These are phyloP conservation scores for Malurus leucopterus DNA, from an alignment of 2,797 vertebrate genomes.

Conservation along the genomic window DNA sequence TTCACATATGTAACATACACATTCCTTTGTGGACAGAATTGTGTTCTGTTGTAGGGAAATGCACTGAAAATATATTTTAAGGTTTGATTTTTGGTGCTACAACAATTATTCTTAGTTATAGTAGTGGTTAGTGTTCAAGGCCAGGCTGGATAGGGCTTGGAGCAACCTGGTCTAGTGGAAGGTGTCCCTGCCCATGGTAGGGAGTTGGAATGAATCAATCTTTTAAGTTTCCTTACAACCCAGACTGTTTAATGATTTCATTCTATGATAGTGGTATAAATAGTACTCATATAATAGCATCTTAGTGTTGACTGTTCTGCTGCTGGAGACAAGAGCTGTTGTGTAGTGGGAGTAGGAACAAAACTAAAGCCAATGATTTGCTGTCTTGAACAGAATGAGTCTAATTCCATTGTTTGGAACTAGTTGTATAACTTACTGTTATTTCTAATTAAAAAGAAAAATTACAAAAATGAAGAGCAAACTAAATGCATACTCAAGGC, in stretches of 20 bases:
- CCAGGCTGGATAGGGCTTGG: neutral
- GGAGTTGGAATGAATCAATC: neutral
- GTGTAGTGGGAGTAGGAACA: neutral
- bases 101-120: neutral
- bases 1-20: rapidly evolving
- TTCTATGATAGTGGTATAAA: neutral
- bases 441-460: neutral
- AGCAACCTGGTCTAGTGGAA: neutral
- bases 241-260: neutral
- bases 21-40: neutral
- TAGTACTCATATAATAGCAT: too few species aligned
- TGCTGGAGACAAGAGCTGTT: neutral
- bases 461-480: neutral
- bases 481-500: neutral
- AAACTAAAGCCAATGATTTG: neutral
- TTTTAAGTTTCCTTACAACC: neutral
- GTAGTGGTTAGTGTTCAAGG: neutral
- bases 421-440: neutral
- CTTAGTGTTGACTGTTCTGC: neutral
- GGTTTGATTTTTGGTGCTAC: neutral
- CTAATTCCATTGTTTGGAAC: neutral
- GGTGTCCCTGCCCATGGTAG: neutral
- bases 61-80: neutral
- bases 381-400: neutral
- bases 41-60: neutral